Percentiles rank a stretch among this genome's conserved stretches.
Conservation (phyloP, 2,888 invertebrate species). For the Agrilus cyanescens region DNA sequence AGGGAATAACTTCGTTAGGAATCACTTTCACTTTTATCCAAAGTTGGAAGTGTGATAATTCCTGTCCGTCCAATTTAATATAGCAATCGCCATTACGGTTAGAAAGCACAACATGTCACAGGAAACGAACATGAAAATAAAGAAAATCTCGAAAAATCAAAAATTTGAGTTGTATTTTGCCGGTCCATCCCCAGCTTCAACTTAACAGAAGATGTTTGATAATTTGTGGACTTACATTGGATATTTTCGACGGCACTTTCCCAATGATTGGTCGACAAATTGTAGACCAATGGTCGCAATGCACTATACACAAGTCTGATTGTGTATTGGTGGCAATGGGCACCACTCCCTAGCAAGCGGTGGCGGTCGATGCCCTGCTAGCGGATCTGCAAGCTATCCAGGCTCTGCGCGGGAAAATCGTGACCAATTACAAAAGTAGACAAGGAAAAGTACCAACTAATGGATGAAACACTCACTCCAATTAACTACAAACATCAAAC, state of each 20-base stretch:
- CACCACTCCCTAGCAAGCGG: slow-evolving; percentile 49
- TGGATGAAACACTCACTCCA: no score
- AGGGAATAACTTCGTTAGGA: no score
- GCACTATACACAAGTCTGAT: slow-evolving; percentile 52
- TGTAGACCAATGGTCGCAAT: slow-evolving; percentile 76
- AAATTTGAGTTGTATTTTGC: slow-evolving; percentile 25
- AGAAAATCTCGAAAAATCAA: slow-evolving; percentile 12
- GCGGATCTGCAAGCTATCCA: slow-evolving; percentile 29
- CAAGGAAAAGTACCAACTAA: slow-evolving; percentile 21
- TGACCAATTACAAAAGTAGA: slow-evolving; percentile 34
- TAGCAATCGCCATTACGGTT: slow-evolving; percentile 10
- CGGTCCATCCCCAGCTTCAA: slow-evolving; percentile 29
- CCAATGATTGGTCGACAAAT: slow-evolving; percentile 82
- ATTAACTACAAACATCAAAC: no score
- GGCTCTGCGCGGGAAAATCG: slow-evolving; percentile 32
- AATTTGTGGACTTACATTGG: slow-evolving; percentile 66
- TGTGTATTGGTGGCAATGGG: slow-evolving; percentile 59
- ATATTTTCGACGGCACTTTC: slow-evolving; percentile 62
- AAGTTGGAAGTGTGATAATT: no score
- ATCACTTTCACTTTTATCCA: no score
- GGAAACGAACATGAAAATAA: slow-evolving; percentile 11
- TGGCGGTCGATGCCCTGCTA: slow-evolving; percentile 34
- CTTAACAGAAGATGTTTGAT: slow-evolving; percentile 41
- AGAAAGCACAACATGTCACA: slow-evolving; percentile 8
- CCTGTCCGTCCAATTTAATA: no score